Conservation (phyloP, 2,113 vertebrate genomes). For the Mustelus asterias region DNA sequence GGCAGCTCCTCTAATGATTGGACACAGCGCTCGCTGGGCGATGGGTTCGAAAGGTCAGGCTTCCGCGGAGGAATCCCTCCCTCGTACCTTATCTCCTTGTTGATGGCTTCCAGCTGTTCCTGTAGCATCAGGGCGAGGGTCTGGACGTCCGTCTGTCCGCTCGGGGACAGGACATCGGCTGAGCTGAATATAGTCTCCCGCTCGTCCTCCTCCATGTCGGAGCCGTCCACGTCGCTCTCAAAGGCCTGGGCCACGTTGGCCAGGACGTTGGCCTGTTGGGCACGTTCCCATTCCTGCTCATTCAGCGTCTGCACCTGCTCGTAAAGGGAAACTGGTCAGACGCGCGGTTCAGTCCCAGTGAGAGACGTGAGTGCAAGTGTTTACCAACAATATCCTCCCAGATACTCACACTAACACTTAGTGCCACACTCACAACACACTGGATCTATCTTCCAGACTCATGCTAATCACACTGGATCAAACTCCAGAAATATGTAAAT, state of each 20-base stretch:
- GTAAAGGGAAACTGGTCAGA: background rate
- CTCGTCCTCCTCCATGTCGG: constrained; percentile 69
- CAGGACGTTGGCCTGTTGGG: constrained; percentile 54
- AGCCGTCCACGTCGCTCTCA: constrained; percentile 67
- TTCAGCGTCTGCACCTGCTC: constrained; percentile 53
- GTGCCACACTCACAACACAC: background rate
- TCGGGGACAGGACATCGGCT: constrained; percentile 74
- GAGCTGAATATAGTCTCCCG: constrained; percentile 71
- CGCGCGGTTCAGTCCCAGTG: background rate
- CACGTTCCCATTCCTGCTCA: constrained; percentile 71
- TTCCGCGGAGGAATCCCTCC: constrained; percentile 41
- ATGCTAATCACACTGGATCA: background rate
- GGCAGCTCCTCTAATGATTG: background rate
- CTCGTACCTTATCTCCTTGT: constrained; percentile 79
- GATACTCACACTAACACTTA: too few species aligned
- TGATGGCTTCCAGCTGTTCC: constrained; percentile 56
- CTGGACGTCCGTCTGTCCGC: constrained; percentile 83
- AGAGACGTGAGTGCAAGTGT: background rate
- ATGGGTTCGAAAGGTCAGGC: background rate
- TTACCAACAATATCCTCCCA: background rate
- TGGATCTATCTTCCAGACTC: too few species aligned
- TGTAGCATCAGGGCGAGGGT: constrained; percentile 87
- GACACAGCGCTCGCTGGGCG: background rate
- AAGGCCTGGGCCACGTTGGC: constrained; percentile 60
- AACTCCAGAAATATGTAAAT: background rate